Evolutionary conservation across 1,140 invertebrate species (phyloP).

Genomic region (Physella acuta): DNA sequence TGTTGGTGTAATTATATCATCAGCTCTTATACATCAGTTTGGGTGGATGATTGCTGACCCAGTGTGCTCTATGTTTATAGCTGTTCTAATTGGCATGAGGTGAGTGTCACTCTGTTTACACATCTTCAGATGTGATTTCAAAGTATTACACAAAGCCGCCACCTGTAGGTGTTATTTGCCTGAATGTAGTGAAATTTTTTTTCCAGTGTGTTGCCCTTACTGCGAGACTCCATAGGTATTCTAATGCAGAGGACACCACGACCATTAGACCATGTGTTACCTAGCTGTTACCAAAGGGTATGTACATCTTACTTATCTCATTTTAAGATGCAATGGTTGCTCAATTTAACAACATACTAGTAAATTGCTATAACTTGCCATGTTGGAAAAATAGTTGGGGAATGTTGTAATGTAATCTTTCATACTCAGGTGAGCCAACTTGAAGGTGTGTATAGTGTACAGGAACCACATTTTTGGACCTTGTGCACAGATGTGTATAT

Average conservation of each 20-base stretch:
- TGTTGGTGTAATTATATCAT: conserved; percentile 68
- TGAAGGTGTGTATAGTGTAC: conserved; percentile 64
- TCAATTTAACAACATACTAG: too few species aligned
- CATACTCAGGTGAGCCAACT: conserved; percentile 74
- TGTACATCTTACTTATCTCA: conserved; percentile 27
- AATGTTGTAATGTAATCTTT: too few species aligned
- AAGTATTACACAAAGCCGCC: too few species aligned
- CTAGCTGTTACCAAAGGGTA: conserved; percentile 86
- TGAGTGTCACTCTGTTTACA: too few species aligned
- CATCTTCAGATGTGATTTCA: too few species aligned
- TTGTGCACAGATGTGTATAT: conserved; percentile 90
- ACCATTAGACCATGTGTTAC: conserved; percentile 77
- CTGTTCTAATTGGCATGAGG: conserved; percentile 62
- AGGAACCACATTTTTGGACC: conserved; percentile 97
- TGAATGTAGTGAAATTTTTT: too few species aligned
- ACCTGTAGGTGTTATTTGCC: too few species aligned
- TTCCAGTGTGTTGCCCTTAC: conserved; percentile 60
- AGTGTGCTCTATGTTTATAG: conserved; percentile 67
- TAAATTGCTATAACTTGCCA: too few species aligned
- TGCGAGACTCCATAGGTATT: conserved; percentile 78
- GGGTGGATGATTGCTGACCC: conserved; percentile 67
- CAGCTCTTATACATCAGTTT: conserved; percentile 66
- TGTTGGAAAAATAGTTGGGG: too few species aligned
- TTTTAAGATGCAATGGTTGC: too few species aligned
- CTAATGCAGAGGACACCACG: conserved; percentile 91